Evolutionary conservation across 1,140 invertebrate genomes (phyloP).

Genomic region (Conopomorpha cramerella): DNA sequence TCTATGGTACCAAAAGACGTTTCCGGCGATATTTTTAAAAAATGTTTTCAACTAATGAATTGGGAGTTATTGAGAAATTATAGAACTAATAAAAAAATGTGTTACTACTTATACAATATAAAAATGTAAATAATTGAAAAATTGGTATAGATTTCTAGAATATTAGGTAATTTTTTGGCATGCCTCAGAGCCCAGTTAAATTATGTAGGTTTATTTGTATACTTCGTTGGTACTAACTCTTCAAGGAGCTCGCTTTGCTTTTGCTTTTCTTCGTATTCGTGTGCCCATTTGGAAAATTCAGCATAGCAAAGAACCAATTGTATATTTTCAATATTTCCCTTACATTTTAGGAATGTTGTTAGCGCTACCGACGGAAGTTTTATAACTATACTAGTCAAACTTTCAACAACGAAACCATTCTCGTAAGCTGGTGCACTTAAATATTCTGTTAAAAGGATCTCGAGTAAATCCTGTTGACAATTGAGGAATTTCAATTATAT

Average conservation of each 20-base stretch:
- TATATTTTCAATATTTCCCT: conserved; percentile 26
- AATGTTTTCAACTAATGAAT: too few species aligned
- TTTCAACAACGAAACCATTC: conserved; percentile 34
- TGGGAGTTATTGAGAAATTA: too few species aligned
- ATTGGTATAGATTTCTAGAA: not conserved
- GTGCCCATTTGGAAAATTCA: conserved; percentile 36
- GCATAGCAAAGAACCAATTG: conserved; percentile 37
- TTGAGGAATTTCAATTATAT: not conserved
- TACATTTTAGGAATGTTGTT: conserved; percentile 34
- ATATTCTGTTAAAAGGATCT: conserved; percentile 30
- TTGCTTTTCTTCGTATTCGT: conserved; percentile 27
- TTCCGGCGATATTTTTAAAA: too few species aligned
- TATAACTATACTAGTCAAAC: conserved; percentile 28
- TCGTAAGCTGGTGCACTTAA: conserved; percentile 27
- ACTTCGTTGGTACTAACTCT: conserved; percentile 20
- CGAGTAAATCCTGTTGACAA: conserved; percentile 29
- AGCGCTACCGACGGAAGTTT: conserved; percentile 26
- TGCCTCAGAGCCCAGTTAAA: not conserved
- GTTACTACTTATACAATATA: not conserved
- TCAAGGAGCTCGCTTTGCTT: conserved; percentile 21
- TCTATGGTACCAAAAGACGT: too few species aligned
- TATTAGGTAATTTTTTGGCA: not conserved
- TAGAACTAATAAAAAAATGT: too few species aligned
- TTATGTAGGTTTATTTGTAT: too few species aligned
- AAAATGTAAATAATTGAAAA: not conserved